Conservation (phyloP, 2,113 vertebrate genomes). For the Thinocorus orbignyianus region DNA sequence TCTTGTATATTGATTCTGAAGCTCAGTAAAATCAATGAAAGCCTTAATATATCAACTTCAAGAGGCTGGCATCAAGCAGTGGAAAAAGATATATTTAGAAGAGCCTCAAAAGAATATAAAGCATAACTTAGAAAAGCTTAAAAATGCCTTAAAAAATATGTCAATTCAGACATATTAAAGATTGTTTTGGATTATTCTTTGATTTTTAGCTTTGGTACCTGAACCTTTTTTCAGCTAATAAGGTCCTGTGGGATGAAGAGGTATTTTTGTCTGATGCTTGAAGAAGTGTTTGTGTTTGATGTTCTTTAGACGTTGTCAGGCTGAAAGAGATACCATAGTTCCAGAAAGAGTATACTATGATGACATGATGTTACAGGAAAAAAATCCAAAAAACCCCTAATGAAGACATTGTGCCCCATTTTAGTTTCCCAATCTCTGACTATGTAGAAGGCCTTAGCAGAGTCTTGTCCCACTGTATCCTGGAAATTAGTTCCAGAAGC, state of each 20-base stretch:
- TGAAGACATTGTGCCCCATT: background rate
- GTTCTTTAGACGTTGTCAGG: background rate
- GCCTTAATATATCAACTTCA: constrained; percentile 40
- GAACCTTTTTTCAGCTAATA: constrained; percentile 34
- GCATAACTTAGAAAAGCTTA: background rate
- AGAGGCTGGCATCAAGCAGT: background rate
- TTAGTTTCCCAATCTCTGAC: background rate
- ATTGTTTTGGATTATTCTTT: constrained; percentile 43
- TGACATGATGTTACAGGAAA: background rate
- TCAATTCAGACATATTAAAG: constrained; percentile 29
- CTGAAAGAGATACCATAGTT: background rate
- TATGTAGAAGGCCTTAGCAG: background rate
- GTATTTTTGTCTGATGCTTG: constrained; percentile 18
- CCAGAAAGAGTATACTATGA: background rate
- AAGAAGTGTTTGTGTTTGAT: constrained; percentile 28
- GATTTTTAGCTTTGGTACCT: constrained; percentile 19
- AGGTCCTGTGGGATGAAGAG: constrained; percentile 12
- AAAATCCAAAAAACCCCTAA: background rate
- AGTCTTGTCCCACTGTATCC: background rate
- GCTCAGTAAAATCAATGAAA: constrained; percentile 52
- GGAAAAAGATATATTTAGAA: constrained; percentile 38
- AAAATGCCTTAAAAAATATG: constrained; percentile 4
- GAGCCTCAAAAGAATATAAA: constrained; percentile 9
- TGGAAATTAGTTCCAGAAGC: background rate
- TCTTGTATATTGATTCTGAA: constrained; percentile 59